Base-by-base conservation (phyloP, 2,113 vertebrate species). In the Scytalopus superciliaris region DNA sequence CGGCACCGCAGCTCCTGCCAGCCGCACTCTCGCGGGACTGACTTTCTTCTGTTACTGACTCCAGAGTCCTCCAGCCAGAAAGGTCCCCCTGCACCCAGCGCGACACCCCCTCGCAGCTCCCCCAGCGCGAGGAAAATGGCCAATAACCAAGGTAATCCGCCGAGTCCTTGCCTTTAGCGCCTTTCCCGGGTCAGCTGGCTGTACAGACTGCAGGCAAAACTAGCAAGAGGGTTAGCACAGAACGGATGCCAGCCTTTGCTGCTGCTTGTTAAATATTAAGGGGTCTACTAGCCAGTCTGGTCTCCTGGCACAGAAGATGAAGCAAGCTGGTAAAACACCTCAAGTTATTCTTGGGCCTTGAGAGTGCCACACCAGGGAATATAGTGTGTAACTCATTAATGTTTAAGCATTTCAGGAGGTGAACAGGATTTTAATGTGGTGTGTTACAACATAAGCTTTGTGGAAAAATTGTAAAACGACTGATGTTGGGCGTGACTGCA, bases 1-100 rank as follows among this genome's bases (percentile, higher is more conserved):
- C 52, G 75, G 93, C 89, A 62, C 60, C 57, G 17, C 94, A 88
- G 85, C 57, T 92, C 69, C 63, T 52, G 63, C 76, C 84, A 44
- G 91, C 93, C 66, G 2, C 44, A 4, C 75, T 94, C 88, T 91
- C 40, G 8, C 57, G 17, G 94, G 87, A 96, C 96, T 97, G 96
- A 97, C 94, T 96, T 92, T 97, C 87, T 97, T 97, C 94, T 97
- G 91, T 97, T 97, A 49, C 95, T 82, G 89, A 96, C 96, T 97
- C 79, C 95, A 97, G 97, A 97, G 66, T 67, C 97, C 96, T 96
- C 93, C 96, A 93, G 96, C 95, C 97, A 97, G 97, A 97, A 96
- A 96, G 90, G 94, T 82, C 88, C 96, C 96, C 95, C 95, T 11
- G 82, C 90, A 5, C 92, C 96, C 9, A 85, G 90, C 40, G 50